Base-by-base conservation (phyloP, 2,888 invertebrate genomes). In the Brachyptera risi region DNA sequence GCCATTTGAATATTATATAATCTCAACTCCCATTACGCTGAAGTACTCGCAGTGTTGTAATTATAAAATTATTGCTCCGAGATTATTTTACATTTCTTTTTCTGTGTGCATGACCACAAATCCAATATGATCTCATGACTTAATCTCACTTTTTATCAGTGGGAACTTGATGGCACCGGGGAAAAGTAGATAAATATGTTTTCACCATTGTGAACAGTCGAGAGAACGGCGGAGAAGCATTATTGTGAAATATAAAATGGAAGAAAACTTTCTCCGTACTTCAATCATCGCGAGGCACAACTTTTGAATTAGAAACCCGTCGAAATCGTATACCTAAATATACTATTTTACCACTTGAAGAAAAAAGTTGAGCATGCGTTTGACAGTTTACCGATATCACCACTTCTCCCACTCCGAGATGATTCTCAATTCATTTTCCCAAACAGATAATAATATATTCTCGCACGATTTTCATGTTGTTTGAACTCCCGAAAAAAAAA, bases 221-320 rank as follows among this genome's bases (percentile, higher is more conserved):
- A n/a, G n/a, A n/a, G n/a, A n/a, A n/a, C n/a, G n/a, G n/a, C n/a
- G n/a, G n/a, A n/a, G n/a, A n/a, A n/a, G n/a, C n/a, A n/a, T n/a
- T 5, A 31, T 31, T 5, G 31, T 31, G 11, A 31, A 13, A 40
- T 17, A n/a, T 11, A 23, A 40, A 26, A 17, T 13, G 24, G 44
- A 26, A 35, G 35, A 26, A 44, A 56, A 58, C 44, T 58, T 58
- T 58, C n/a, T 31, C 44, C 31, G 23, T 47, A 58, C 58, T 58
- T 49, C 15, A 58, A 49, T 58, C 58, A 44, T 58, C 47, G 24
- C 21, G 19, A 24, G 7, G 47, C 3, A 44, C n/a, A 58, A 58
- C 47, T 24, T 44, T 37, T 19, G 37, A 23, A 42, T 44, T 42
- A 21, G 56, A 37, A 49, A 58, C 19, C 58, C 35, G 21, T 27